Evolutionary conservation across 2,113 vertebrate species (phyloP).

Genomic region (Alethe diademata): DNA sequence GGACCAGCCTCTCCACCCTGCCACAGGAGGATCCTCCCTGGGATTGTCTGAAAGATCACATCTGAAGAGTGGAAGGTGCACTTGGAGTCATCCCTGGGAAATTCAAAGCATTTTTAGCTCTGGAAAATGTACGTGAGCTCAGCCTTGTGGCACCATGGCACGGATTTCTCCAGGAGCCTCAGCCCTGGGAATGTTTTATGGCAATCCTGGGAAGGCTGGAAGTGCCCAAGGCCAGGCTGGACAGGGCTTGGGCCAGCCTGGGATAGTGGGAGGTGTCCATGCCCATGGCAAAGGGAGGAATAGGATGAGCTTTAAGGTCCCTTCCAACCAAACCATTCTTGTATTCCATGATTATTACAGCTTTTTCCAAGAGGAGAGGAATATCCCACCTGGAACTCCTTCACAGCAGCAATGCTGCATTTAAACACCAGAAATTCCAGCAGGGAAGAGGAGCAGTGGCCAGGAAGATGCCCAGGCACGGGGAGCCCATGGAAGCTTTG

Average conservation of each 20-base stretch:
- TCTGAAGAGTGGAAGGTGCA: neutral
- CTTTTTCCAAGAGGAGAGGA: neutral
- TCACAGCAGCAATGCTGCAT: neutral
- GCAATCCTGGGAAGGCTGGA: neutral
- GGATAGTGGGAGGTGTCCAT: neutral
- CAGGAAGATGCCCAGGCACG: rapidly evolving
- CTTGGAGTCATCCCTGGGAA: neutral
- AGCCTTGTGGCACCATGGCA: rapidly evolving
- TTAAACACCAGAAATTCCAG: neutral
- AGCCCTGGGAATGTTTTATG: neutral
- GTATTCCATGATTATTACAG: rapidly evolving
- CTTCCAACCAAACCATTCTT: neutral
- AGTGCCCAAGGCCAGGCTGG: neutral
- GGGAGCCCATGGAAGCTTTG: neutral
- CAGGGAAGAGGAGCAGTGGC: neutral
- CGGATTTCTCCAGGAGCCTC: rapidly evolving
- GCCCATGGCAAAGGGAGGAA: neutral
- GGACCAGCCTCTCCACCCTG: neutral
- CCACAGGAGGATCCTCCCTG: neutral
- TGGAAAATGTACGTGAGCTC: rapidly evolving
- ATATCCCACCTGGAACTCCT: neutral
- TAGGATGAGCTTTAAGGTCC: neutral
- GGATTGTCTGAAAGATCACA: rapidly evolving
- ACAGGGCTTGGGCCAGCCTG: rapidly evolving
- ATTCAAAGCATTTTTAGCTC: neutral